Evolutionary conservation across 2,888 invertebrate species (phyloP), one percentile per base, ranked within the genome.

Genomic region (Leptopilina myrica): DNA sequence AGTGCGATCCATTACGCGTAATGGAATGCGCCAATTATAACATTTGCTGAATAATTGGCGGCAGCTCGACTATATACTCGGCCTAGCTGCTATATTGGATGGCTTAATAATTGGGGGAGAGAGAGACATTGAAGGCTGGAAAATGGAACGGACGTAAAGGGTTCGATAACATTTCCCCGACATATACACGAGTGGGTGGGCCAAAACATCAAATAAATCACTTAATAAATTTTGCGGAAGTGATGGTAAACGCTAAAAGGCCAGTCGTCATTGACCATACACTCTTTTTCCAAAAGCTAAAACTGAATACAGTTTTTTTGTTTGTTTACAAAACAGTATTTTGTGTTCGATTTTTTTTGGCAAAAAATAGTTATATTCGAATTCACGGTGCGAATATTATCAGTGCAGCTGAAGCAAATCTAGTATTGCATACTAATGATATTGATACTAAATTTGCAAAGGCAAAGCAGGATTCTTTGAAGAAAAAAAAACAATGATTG

Each of bases 21-120:
- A 90, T 90, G 90, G 90, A 91, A 90, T 91, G 90, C 90, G 88
- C 90, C 90, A 90, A 91, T 91, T 91, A 91, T 90, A 90, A 90
- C 90, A 90, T 91, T 91, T 91, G 90, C 89, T 90, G 90, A 90
- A 91, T 91, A 91, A 91, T 90, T 90, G 89, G 88, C 87, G 87
- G 85, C 85, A 85, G 88, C 87, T 88, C 84, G 87, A 81, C 85
- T 86, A 79, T 49, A 49, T 75, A 79, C 77, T 15, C 26, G 81
- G 79, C 9, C 20, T 20, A 20, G 20, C 20, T 62, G 82, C 66
- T 81, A 83, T 53, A 81, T 79, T 83, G 82, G 81, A 81, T 81
- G 80, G 80, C 78, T 82, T 78, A 77, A 78, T 81, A 77, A 79
- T 79, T 69, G 77, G 80, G 79, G 76, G 80, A 79, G 69, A 76